phyloP scores from a whole-genome alignment of 1,140 invertebrate genomes.

The Mercenaria mercenaria region DNA sequence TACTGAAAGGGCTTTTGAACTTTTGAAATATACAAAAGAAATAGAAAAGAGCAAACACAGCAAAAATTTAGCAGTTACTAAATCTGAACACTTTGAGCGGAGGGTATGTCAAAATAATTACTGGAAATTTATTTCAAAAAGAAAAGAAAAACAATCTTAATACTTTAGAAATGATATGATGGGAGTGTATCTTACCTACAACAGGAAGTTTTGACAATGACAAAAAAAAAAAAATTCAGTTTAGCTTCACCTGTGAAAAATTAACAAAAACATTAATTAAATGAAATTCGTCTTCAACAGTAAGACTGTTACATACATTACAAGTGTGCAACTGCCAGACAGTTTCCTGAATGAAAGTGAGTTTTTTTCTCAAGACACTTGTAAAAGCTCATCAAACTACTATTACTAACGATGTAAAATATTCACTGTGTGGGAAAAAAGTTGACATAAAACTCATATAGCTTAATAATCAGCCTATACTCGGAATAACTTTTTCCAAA shows the following conservation, averaged over 20 bases:
- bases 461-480: conserved; percentile 9
- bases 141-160: too few relatives aligned
- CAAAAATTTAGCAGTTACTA: too few relatives aligned
- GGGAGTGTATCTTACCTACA: too few relatives aligned
- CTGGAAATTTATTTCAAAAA: too few relatives aligned
- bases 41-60: neutral
- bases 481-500: neutral
- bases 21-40: neutral
- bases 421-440: conserved; percentile 39
- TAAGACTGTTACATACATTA: conserved; percentile 3
- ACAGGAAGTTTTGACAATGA: too few relatives aligned
- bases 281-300: neutral
- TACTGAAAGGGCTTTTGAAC: neutral
- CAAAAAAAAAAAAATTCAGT: neutral
- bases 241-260: neutral
- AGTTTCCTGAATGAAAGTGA: conserved; percentile 12
- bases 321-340: neutral
- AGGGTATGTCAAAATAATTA: too few relatives aligned
- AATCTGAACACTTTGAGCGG: too few relatives aligned
- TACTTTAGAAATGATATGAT: too few relatives aligned
- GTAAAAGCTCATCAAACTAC: neutral
- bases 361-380: conserved; percentile 28
- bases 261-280: neutral
- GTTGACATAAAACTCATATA: neutral
- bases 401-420: neutral